Evolutionary conservation across 1,140 invertebrate species (phyloP), one percentile per base, ranked within the genome.

Genomic region (Psix sp.): DNA sequence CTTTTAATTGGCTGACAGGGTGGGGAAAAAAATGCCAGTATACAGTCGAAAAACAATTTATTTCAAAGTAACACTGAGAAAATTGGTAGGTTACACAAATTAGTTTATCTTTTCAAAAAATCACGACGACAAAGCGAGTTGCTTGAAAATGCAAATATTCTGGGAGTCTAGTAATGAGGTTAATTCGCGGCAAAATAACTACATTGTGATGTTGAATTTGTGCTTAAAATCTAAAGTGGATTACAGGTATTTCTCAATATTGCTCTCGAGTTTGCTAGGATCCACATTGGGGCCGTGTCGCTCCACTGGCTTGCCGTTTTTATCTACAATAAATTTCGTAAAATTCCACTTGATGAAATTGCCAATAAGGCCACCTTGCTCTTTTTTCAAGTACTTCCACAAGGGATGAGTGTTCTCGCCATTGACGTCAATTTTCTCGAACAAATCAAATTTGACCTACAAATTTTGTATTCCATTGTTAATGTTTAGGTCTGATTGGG

Each of bases 261-360:
- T 86, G 49, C 89, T 89, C 10, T 89, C 87, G 62, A 93, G 84
- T 76, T 91, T 93, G 72, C 88, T 88, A 0, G 96, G 96, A 80
- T 95, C 91, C 0, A 91, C 91, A 48, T 91, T 93, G 0, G 96
- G 94, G 3, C 91, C 93, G 81, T 95, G 95, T 72, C 96, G 89
- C 78, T 95, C 94, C 0, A 98, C 92, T 0, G 96, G 95, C 43
- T 94, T 88, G 4, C 97, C 97, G 26, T 97, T 89, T 82, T 93
- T 95, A 84, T 98, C 91, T 10, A 98, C 89, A 49, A 99, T 91
- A 85, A 99, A 99, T 82, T 99, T 99, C 10, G 95, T 96, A 78
- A 98, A 99, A 86, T 99, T 99, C 97, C 97, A 99, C 82, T 99
- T 99, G 76, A 99, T 97, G 49, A 92, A 93, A 82, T 90, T 90